A percentile compares a stretch with the other conserved stretches of the same genome.
Evolutionary conservation across 2,113 vertebrate genomes (phyloP).

Genomic region (Connochaetes taurinus): DNA sequence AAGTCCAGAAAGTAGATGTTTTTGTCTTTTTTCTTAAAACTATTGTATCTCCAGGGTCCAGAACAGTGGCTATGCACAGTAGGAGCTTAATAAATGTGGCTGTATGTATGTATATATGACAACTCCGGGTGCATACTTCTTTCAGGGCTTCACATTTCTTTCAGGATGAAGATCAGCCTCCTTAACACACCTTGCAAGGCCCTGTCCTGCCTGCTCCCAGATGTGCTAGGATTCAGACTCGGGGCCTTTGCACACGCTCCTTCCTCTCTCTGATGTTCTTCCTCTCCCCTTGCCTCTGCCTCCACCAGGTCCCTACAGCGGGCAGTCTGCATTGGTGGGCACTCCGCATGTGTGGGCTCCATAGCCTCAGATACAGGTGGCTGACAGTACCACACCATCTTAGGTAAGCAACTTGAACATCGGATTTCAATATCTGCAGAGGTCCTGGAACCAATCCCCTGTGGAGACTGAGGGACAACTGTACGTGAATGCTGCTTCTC

Average conservation of each 20-base stretch:
- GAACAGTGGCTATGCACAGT: not conserved
- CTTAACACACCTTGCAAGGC: not conserved
- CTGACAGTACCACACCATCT: not conserved
- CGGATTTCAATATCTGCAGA: not conserved
- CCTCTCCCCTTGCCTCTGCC: not conserved
- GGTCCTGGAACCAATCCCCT: not conserved
- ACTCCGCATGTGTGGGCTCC: not conserved
- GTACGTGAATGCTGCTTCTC: rapidly evolving
- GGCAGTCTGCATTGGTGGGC: not conserved
- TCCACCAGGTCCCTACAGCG: not conserved
- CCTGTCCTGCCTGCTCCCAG: not conserved
- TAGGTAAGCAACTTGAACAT: not conserved
- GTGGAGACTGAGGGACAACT: not conserved
- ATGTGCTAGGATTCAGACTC: not conserved
- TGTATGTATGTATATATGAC: too few relatives aligned
- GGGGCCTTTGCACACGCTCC: not conserved
- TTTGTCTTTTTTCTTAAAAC: not conserved
- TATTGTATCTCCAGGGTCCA: not conserved
- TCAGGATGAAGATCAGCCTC: not conserved
- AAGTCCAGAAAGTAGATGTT: not conserved
- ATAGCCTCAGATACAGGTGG: not conserved
- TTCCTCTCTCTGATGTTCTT: not conserved
- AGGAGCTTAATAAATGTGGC: not conserved
- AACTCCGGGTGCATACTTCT: not conserved
- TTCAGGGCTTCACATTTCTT: not conserved